Evolutionary conservation across 1,140 invertebrate genomes (phyloP), one percentile per base, ranked within the genome.

Genomic region (Nasonia longicornis): DNA sequence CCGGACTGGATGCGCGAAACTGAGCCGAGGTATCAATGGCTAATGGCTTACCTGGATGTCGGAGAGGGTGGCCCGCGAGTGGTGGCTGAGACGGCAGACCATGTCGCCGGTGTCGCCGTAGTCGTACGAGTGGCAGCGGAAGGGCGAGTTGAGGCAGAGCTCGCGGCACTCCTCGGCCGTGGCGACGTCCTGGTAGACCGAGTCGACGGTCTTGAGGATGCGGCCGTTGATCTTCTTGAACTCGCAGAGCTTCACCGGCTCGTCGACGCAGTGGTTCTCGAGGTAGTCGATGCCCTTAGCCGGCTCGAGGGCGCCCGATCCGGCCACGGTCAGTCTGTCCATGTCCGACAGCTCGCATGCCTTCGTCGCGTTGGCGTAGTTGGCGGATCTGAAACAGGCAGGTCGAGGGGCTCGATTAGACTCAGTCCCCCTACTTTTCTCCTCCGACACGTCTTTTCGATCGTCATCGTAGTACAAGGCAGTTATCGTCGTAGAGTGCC

Each of bases 161-260:
- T 97, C 96, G 71, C 96, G 93, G 88, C 96, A 97, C 90, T 97
- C 96, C 81, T 97, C 96, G 73, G 96, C 92, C 4, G 94, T 96
- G 82, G 94, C 94, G 1, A 97, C 95, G 85, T 97, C 96, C 91
- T 97, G 96, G 87, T 96, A 97, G 8, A 98, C 97, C 3, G 96
- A 96, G 86, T 98, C 97, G 3, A 98, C 97, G 0, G 97, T 98
- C 90, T 98, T 98, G 45, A 98, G 90, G 84, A 98, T 98, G 79
- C 96, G 93, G 0, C 96, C 96, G 42, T 93, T 93, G 84, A 97
- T 92, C 85, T 96, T 96, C 87, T 97, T 96, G 91, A 98, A 98
- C 87, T 98, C 96, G 90, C 97, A 98, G 66, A 98, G 91, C 89
- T 97, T 97, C 20, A 96, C 95, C 2, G 96, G 96, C 87, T 97